Evolutionary conservation across 2,888 invertebrate genomes (phyloP), one percentile per base, ranked within the genome.

Genomic region (Molanna angustata): DNA sequence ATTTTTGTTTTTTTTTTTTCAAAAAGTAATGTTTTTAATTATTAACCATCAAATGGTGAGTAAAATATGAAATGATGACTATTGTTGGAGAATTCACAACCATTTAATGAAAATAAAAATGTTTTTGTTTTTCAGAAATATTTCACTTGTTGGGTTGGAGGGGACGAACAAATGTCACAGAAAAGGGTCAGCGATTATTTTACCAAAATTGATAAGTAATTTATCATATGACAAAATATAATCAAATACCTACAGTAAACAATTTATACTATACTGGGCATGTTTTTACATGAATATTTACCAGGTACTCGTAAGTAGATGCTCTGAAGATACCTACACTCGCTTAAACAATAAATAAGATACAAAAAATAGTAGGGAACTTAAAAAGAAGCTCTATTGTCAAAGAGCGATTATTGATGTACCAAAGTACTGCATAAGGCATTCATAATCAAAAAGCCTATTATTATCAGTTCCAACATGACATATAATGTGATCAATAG

Each of bases 131-230:
- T 63, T 4, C 67, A 76, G 76, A 74, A 74, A 62, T 72, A 69
- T 62, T 76, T 76, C 61, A 72, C 74, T 1, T 76, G 75, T 32
- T 75, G 74, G 14, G 63, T 76, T 60, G 67, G 74, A 9, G 64
- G 64, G 58, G 71, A 71, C 46, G 73, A 74, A 18, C 71, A 72
- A 18, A 39, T 65, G 4, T 63, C 61, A 39, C 75, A 76, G 61
- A 70, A 67, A 60, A 70, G 64, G 59, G 56, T 76, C 56, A 72
- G 74, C 0, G 75, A 76, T 57, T 75, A 68, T 65, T 75, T 71
- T 60, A 70, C 32, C 14, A 7, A n/a, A n/a, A n/a, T n/a, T n/a
- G n/a, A n/a, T n/a, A n/a, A n/a, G n/a, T n/a, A n/a, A n/a, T n/a
- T n/a, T n/a, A n/a, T n/a, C n/a, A n/a, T n/a, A n/a, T n/a, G n/a